A percentile compares a stretch with the other conserved stretches of the same genome.
These are phyloP conservation scores for Drosophila bocki DNA, from an alignment of 1,140 invertebrate genomes.

Conservation along the genomic window DNA sequence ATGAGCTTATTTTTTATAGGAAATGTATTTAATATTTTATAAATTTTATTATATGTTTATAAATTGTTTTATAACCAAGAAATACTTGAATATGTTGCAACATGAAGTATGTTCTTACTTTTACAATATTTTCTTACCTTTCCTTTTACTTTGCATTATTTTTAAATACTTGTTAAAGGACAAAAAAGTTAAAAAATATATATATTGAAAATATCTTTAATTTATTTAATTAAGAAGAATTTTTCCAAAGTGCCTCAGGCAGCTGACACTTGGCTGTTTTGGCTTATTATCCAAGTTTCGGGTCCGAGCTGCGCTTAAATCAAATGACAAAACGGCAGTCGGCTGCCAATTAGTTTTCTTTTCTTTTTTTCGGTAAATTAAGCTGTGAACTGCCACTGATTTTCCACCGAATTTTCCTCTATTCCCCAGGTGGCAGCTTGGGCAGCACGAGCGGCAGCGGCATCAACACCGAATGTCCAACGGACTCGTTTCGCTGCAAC, in stretches of 20 bases:
- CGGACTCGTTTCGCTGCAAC: conserved; percentile 92
- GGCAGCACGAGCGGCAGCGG: conserved; percentile 36
- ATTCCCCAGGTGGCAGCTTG: conserved; percentile 53
- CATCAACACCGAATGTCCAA: conserved; percentile 86
- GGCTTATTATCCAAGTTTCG: conserved; percentile 29
- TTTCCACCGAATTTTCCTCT: conserved; percentile 4
- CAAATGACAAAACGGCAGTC: conserved; percentile 43
- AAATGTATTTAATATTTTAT: no score
- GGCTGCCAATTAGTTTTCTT: conserved; percentile 26
- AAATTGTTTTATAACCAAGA: neutral
- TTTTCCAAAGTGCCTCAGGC: neutral
- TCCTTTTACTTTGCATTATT: neutral
- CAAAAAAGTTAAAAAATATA: neutral
- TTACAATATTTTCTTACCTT: no score
- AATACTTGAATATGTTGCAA: neutral
- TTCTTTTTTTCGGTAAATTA: conserved; percentile 2
- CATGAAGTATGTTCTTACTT: neutral
- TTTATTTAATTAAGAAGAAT: neutral
- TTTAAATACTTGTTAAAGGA: neutral
- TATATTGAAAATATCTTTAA: neutral
- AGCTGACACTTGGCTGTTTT: conserved; percentile 9
- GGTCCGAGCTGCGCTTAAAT: conserved; percentile 37
- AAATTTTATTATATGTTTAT: neutral
- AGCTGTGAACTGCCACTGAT: conserved; percentile 10
- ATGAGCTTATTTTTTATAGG: neutral